Conservation (phyloP, 2,888 invertebrate genomes). For the Ypsolopha scabrella region DNA sequence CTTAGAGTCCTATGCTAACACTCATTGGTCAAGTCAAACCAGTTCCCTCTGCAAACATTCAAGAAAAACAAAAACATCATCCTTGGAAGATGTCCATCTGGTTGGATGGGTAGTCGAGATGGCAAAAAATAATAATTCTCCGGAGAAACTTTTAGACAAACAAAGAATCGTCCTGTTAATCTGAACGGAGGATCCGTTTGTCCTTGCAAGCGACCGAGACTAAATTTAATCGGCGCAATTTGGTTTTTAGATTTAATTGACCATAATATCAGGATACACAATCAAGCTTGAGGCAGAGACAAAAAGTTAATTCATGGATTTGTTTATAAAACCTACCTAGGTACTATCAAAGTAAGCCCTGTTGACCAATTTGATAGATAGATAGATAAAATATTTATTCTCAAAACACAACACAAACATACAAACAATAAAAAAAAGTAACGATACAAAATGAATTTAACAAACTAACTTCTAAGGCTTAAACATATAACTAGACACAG, state of each 20-base stretch:
- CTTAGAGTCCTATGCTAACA: background rate
- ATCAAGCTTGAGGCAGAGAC: background rate
- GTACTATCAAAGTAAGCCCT: background rate
- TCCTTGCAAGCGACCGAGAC: constrained; percentile 2
- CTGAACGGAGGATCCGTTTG: background rate
- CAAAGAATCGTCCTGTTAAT: background rate
- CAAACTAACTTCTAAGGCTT: too few relatives aligned
- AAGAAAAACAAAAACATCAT: background rate
- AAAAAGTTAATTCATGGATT: background rate
- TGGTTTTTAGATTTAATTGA: constrained; percentile 2
- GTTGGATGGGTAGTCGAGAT: background rate
- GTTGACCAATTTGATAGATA: background rate
- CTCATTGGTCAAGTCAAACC: background rate
- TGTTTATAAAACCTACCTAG: background rate
- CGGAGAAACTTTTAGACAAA: background rate
- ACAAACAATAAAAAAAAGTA: too few relatives aligned
- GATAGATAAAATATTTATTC: too few relatives aligned
- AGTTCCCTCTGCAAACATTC: too few relatives aligned
- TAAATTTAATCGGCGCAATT: background rate
- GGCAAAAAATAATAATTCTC: background rate
- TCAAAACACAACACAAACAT: too few relatives aligned
- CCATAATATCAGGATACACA: background rate
- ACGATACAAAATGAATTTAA: too few relatives aligned
- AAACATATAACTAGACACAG: too few relatives aligned
- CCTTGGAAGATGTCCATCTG: background rate